Conservation (phyloP, 2,888 invertebrate genomes). For the Marasmarcha lunaedactyla region DNA sequence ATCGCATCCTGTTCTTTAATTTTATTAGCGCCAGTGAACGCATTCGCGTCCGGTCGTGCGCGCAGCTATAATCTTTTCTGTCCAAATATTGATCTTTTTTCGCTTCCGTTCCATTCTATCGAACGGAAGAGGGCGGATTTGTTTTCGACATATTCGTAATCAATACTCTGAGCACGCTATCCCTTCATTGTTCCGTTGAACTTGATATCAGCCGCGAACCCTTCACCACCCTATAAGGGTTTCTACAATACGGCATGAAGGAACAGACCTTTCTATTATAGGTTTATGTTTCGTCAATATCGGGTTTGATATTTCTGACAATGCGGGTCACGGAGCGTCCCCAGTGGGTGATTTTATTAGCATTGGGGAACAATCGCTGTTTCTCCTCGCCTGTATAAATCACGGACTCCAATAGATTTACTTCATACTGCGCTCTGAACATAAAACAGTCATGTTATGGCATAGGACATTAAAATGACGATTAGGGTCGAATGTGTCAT, state of each 20-base stretch:
- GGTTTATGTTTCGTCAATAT: not conserved
- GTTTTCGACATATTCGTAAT: constrained; percentile 36
- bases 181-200: constrained; percentile 26
- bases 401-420: constrained; percentile 28
- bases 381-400: constrained; percentile 22
- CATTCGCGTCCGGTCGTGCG: constrained; percentile 51
- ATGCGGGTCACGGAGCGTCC: too few relatives aligned
- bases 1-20: constrained; percentile 60
- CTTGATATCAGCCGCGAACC: constrained; percentile 12
- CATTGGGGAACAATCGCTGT: too few relatives aligned
- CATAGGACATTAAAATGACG: constrained; percentile 31
- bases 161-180: constrained; percentile 35
- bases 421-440: constrained; percentile 23
- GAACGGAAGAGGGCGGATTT: constrained; percentile 47
- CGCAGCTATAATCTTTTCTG: constrained; percentile 50
- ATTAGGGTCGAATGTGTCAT: constrained; percentile 34
- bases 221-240: not conserved
- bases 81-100: constrained; percentile 66
- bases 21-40: constrained; percentile 48
- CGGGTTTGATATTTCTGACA: not conserved
- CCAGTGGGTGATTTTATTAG: too few relatives aligned
- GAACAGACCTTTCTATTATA: constrained; percentile 3
- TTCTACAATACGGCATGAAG: constrained; percentile 3
- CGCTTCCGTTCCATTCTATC: constrained; percentile 44
- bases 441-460: constrained; percentile 24